Evolutionary conservation across 2,113 vertebrate genomes (phyloP).

Genomic region (Corvus cornix): DNA sequence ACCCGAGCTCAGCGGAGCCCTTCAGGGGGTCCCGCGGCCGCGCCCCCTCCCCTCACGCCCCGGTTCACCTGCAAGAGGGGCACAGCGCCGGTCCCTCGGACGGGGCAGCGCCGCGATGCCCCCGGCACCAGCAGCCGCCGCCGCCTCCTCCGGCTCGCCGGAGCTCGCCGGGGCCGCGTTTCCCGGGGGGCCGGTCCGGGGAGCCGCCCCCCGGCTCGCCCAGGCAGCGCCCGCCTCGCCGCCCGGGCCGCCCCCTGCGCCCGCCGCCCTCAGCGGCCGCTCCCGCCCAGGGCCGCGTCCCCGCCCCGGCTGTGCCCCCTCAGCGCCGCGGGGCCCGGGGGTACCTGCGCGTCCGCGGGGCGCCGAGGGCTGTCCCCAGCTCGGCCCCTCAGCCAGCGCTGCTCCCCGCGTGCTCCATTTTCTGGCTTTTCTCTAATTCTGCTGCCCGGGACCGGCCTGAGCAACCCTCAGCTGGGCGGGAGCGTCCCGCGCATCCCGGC

Average conservation of each 20-base stretch:
- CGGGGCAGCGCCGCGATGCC: not conserved
- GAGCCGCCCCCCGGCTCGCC: not conserved
- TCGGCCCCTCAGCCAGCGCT: not conserved
- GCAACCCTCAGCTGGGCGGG: not conserved
- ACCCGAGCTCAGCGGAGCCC: not conserved
- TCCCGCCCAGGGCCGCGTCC: not conserved
- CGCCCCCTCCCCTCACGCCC: not conserved
- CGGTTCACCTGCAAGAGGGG: not conserved
- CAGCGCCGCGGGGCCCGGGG: too few species aligned
- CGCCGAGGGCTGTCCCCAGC: not conserved
- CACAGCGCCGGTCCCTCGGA: not conserved
- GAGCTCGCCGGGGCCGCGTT: not conserved
- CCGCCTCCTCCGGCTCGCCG: not conserved
- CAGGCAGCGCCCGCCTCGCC: not conserved
- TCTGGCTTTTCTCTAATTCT: not conserved
- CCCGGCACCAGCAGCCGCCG: not conserved
- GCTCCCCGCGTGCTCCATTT: not conserved
- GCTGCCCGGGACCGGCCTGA: not conserved
- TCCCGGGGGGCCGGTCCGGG: not conserved
- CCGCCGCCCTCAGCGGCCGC: not conserved
- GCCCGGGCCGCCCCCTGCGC: not conserved
- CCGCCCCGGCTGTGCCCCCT: not conserved
- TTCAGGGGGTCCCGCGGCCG: not conserved
- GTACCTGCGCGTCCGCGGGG: not conserved
- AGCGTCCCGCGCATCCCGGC: not conserved